Conservation (phyloP, 2,888 invertebrate genomes). For the Drosophila nr. fundita region DNA sequence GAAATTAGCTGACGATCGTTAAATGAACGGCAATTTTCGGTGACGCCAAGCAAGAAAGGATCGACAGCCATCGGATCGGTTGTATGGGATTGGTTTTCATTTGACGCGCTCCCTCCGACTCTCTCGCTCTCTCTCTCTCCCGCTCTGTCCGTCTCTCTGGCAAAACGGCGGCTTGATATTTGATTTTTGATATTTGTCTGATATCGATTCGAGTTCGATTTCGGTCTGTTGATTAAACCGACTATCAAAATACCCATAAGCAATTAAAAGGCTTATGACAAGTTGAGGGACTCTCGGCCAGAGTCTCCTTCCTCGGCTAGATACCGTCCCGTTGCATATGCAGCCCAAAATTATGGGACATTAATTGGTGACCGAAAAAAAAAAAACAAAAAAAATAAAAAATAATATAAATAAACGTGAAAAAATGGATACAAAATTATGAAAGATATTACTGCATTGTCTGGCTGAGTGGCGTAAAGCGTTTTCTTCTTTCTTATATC, state of each 20-base stretch:
- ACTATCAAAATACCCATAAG: conserved; percentile 74
- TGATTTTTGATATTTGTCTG: conserved; percentile 36
- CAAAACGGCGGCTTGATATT: conserved; percentile 55
- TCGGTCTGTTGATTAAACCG: conserved; percentile 54
- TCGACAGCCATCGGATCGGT: conserved; percentile 43
- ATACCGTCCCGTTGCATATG: conserved; percentile 34
- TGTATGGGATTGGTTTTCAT: conserved; percentile 73
- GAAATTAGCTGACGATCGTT: conserved; percentile 80
- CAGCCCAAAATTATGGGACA: conserved; percentile 81
- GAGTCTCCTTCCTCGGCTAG: conserved; percentile 20
- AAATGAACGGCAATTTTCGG: conserved; percentile 71
- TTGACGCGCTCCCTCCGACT: conserved; percentile 61
- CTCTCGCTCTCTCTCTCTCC: background rate
- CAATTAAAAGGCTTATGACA: conserved; percentile 78
- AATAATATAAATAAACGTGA: background rate
- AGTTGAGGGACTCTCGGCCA: conserved; percentile 52
- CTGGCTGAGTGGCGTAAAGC: conserved; percentile 62
- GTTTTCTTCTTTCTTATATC: conserved; percentile 49
- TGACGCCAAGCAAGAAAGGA: conserved; percentile 66
- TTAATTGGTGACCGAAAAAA: conserved; percentile 73
- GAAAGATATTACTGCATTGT: conserved; percentile 81
- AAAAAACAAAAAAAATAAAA: background rate
- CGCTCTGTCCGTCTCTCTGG: background rate
- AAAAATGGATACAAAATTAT: conserved; percentile 75
- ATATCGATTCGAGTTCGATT: conserved; percentile 43